These are phyloP conservation scores for Tricholauxania praeusta DNA, from an alignment of 2,888 invertebrate genomes.

Conservation along the genomic window DNA sequence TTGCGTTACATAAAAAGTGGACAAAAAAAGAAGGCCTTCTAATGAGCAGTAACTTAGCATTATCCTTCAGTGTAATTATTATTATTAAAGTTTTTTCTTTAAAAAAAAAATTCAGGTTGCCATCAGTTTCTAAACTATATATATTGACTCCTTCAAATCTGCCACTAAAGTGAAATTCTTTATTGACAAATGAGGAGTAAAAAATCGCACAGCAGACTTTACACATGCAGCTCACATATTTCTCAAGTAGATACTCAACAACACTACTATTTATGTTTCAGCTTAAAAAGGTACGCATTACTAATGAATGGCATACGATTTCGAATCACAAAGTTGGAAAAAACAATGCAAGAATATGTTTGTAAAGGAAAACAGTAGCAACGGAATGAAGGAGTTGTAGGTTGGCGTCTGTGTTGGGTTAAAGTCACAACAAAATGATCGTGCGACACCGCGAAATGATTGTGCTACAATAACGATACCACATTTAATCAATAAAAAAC, in stretches of 20 bases:
- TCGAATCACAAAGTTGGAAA: constrained; percentile 57
- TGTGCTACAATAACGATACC: no score
- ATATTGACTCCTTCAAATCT: no score
- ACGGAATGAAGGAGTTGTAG: not conserved
- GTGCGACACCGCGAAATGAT: no score
- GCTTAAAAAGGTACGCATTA: constrained; percentile 61
- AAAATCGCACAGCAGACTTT: not conserved
- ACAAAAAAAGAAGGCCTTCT: no score
- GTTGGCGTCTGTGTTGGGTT: not conserved
- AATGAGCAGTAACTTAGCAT: no score
- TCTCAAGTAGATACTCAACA: not conserved
- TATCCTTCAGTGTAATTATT: no score
- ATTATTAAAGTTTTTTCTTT: no score
- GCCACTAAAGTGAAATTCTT: not conserved
- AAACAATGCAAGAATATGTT: constrained; percentile 22
- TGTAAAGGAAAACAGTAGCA: not conserved
- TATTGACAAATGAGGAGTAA: constrained; percentile 8
- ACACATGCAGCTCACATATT: not conserved
- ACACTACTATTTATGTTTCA: constrained; percentile 1
- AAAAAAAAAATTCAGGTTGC: no score
- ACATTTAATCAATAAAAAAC: no score
- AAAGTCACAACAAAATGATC: no score
- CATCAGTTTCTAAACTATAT: no score
- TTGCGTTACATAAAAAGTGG: no score
- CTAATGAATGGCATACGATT: constrained; percentile 67